Conservation (phyloP, 2,113 vertebrate genomes). For the Podiceps cristatus region DNA sequence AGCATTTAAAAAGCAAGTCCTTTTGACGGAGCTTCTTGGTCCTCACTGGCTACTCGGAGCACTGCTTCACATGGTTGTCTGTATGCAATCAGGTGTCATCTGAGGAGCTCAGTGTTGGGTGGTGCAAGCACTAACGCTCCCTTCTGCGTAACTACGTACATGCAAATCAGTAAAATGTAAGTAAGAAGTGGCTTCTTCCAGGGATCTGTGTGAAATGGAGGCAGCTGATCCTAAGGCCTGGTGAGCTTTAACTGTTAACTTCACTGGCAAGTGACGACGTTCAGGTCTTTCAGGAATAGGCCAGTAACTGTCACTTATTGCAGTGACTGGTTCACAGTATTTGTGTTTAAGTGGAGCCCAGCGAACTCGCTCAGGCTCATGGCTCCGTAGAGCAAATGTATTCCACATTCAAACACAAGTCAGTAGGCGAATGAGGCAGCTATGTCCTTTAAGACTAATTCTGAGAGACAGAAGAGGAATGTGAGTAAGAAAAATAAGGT, state of each 20-base stretch:
- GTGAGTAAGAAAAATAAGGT: background rate
- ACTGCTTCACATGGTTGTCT: rapidly evolving
- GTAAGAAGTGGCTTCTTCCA: background rate
- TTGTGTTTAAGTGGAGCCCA: background rate
- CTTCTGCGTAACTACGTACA: background rate
- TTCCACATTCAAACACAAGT: background rate
- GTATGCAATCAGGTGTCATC: background rate
- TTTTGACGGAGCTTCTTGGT: background rate
- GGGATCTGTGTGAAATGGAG: background rate
- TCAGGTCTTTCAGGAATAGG: background rate
- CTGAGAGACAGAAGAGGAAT: background rate
- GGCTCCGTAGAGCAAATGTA: background rate
- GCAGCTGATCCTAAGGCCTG: background rate
- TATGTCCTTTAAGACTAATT: background rate
- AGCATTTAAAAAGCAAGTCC: background rate
- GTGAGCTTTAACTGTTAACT: background rate
- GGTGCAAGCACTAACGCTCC: background rate
- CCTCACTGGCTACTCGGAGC: background rate
- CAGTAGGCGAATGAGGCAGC: background rate
- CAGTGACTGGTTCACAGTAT: background rate
- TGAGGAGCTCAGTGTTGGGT: background rate
- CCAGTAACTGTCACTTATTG: background rate
- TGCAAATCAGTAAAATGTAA: background rate
- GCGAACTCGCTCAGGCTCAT: background rate
- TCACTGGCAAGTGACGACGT: background rate